phyloP scores from a whole-genome alignment of 2,888 invertebrate genomes.

The Meandrusa payeni region DNA sequence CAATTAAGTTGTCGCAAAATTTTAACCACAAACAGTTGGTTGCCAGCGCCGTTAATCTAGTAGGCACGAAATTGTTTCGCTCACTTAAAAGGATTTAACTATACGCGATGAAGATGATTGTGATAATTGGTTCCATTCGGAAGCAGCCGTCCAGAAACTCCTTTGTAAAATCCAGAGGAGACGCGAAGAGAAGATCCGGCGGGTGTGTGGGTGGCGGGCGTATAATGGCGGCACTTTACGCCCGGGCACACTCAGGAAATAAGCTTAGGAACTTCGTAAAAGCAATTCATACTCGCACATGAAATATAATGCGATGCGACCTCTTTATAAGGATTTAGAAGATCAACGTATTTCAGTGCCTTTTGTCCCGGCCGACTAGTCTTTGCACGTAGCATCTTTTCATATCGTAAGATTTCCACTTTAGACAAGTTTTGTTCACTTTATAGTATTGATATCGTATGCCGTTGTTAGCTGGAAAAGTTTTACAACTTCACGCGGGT shows the following conservation, averaged over 20 bases:
- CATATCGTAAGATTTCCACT: too few relatives aligned
- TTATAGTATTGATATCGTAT: too few relatives aligned
- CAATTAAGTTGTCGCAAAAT: constrained; percentile 10
- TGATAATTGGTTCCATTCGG: constrained; percentile 60
- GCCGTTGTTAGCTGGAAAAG: too few relatives aligned
- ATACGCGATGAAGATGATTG: constrained; percentile 24
- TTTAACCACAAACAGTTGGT: too few relatives aligned
- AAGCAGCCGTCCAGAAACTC: constrained; percentile 65
- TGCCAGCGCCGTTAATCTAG: not conserved
- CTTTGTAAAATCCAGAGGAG: constrained; percentile 51
- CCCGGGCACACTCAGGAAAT: constrained; percentile 75
- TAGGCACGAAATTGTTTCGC: constrained; percentile 1
- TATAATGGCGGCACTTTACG: constrained; percentile 77
- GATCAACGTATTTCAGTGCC: constrained; percentile 51
- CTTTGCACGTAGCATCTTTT: constrained; percentile 25
- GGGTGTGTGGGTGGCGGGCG: constrained; percentile 38
- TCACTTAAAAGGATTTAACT: constrained; percentile 11
- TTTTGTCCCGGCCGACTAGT: constrained; percentile 38
- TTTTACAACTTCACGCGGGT: too few relatives aligned
- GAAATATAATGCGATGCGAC: constrained; percentile 75
- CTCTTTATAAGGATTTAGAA: constrained; percentile 73
- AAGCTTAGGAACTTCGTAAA: constrained; percentile 79
- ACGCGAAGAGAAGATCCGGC: constrained; percentile 45
- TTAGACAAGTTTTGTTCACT: too few relatives aligned
- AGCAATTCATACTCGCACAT: constrained; percentile 75